Base-by-base conservation (phyloP, 1,140 invertebrate genomes). In the Drosophila pruinosa region DNA sequence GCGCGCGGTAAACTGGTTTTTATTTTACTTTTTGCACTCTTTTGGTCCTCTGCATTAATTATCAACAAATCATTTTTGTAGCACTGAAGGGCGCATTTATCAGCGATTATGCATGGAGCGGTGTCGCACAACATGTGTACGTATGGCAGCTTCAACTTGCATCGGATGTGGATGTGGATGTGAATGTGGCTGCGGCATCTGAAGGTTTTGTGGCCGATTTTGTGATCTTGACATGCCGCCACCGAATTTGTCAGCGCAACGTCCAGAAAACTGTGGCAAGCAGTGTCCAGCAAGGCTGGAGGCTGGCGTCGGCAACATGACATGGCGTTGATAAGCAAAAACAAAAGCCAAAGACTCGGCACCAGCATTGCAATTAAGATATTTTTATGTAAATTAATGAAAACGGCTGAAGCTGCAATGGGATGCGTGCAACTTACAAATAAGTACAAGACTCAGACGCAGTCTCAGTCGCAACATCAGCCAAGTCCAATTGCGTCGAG, bases 11-110 rank as follows among this genome's bases (percentile, higher is more conserved):
- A 88, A 88, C 82, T 52, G 53, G 82, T 86, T 86, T 64, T 22
- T 61, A 58, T 68, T 78, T 69, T 54, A 3, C 15, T 28, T 24
- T 8, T 10, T 26, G 54, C 28, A 52, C 41, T 31, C 41, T 75
- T 75, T 75, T 72, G 62, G 34, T 61, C 24, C 38, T 36, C 76
- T 88, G 82, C 75, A 88, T 88, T 88, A 88, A 88, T 88, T 88
- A 88, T 88, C 82, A 88, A 88, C 82, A 88, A 88, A 88, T 88
- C 82, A 88, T 88, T 88, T 88, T 88, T 75, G 78, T 76, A 72
- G 82, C 82, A 69, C 62, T 73, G 82, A 88, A 86, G 80, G 81
- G 53, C 67, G 61, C 82, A 88, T 86, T 86, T 86, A 86, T 86
- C 82, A 86, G 78, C 78, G 82, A 86, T 86, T 86, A 86, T 86